Conservation (phyloP, 1,140 invertebrate species). For the Bilobella aurantiaca region DNA sequence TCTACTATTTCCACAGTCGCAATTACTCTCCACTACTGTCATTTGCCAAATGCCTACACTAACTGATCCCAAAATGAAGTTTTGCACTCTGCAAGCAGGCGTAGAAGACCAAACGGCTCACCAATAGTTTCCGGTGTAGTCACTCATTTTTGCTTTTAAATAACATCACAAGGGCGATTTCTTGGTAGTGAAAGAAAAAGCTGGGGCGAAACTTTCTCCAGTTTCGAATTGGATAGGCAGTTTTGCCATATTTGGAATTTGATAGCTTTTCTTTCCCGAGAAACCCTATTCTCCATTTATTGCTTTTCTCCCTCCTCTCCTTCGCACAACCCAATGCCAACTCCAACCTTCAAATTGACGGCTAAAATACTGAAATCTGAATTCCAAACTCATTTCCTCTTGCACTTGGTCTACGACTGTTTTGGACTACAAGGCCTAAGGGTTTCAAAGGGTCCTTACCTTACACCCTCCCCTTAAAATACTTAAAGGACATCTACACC, state of each 20-base stretch:
- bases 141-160: neutral
- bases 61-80: too few species aligned
- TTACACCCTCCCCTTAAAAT: neutral
- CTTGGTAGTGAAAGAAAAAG: neutral
- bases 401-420: neutral
- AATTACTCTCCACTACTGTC: too few species aligned
- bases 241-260: neutral
- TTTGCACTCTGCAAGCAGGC: too few species aligned
- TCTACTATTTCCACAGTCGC: too few species aligned
- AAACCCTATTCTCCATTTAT: neutral
- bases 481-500: too few species aligned
- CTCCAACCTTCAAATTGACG: neutral
- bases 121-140: neutral
- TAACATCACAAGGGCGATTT: neutral
- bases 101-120: too few species aligned
- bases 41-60: too few species aligned
- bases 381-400: too few species aligned
- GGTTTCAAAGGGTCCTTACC: too few species aligned
- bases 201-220: neutral
- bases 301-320: constrained; percentile 1
- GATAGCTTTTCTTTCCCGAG: constrained; percentile 2
- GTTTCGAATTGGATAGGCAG: neutral
- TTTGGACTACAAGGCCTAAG: neutral
- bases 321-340: neutral
- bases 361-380: neutral